Conservation (phyloP, 2,113 vertebrate genomes). For the Gallinago jamesoni region DNA sequence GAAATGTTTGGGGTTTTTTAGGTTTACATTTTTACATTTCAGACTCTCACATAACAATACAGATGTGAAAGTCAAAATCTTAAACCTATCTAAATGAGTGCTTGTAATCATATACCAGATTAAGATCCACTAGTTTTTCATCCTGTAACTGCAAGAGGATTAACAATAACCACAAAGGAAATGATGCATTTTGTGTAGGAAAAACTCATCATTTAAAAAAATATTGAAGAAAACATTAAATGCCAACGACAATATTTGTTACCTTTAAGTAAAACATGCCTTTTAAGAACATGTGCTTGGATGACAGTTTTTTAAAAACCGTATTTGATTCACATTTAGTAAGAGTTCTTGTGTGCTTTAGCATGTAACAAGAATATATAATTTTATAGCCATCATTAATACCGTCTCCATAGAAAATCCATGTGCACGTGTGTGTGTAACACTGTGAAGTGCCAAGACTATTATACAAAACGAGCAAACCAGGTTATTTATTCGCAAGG, state of each 20-base stretch:
- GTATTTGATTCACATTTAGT: background rate
- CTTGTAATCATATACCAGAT: background rate
- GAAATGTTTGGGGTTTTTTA: background rate
- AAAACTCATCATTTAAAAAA: background rate
- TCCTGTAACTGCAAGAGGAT: background rate
- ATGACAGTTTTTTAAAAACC: background rate
- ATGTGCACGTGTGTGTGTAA: too few species aligned
- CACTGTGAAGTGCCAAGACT: background rate
- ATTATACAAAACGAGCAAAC: accelerated
- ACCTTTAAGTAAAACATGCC: background rate
- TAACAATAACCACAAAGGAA: background rate
- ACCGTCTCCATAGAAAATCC: background rate
- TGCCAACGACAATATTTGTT: background rate
- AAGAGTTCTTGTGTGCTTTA: background rate
- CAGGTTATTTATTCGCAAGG: background rate
- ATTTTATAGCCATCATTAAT: background rate
- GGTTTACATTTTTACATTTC: background rate
- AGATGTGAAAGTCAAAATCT: background rate
- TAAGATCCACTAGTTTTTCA: background rate
- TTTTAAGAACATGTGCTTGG: background rate
- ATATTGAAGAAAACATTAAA: background rate
- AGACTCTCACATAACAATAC: background rate
- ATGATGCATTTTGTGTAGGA: background rate
- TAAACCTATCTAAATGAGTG: background rate
- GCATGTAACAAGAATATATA: background rate